These are phyloP conservation scores for Spisula subtruncata DNA, from an alignment of 2,888 invertebrate species.

Conservation along the genomic window DNA sequence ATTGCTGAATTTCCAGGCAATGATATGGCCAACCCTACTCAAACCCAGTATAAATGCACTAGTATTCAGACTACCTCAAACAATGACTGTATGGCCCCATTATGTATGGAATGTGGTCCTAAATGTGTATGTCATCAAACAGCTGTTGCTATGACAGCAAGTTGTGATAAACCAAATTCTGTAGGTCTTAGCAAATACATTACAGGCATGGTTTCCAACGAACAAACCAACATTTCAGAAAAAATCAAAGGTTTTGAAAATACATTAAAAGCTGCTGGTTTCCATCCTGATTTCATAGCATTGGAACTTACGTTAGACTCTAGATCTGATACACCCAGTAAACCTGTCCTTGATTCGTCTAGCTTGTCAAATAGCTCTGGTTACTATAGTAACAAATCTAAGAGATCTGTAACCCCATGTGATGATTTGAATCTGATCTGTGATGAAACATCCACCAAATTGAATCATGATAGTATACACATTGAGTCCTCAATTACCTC, in stretches of 20 bases:
- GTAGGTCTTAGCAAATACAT: background rate
- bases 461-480: background rate
- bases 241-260: conserved; percentile 45
- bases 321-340: background rate
- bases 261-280: conserved; percentile 22
- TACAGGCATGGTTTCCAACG: background rate
- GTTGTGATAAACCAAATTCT: background rate
- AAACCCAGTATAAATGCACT: background rate
- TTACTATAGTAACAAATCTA: conserved; percentile 7
- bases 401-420: background rate
- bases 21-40: background rate
- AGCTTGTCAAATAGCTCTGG: conserved; percentile 6
- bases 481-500: background rate
- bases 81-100: background rate
- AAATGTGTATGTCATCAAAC: conserved; percentile 63
- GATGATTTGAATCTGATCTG: background rate
- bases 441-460: background rate
- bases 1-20: background rate
- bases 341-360: conserved; percentile 17
- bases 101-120: conserved; percentile 61
- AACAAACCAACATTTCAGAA: background rate
- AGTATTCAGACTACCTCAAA: background rate
- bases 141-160: conserved; percentile 34
- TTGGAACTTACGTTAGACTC: background rate
- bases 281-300: conserved; percentile 49